Conservation (phyloP, 2,888 invertebrate species). For the Glomeris marginata region DNA sequence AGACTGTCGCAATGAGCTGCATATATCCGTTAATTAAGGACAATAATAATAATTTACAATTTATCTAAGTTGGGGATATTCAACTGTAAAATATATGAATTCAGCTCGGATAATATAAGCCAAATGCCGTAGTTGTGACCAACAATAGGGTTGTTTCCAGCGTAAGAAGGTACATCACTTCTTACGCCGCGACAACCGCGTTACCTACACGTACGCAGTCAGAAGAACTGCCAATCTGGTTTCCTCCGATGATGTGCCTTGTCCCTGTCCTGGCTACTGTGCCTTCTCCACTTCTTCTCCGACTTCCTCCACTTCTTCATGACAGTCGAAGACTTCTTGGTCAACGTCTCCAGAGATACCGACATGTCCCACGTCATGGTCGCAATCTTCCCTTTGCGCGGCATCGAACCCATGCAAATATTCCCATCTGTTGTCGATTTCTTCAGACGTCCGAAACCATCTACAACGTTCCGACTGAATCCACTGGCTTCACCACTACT, state of each 20-base stretch:
- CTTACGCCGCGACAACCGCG: too few relatives aligned
- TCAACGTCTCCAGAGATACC: constrained; percentile 39
- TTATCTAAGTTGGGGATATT: too few relatives aligned
- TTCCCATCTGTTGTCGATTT: constrained; percentile 42
- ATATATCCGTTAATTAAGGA: too few relatives aligned
- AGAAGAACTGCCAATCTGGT: constrained; percentile 12
- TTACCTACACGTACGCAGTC: background rate
- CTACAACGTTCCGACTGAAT: too few relatives aligned
- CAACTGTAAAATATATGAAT: too few relatives aligned
- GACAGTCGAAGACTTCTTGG: constrained; percentile 32
- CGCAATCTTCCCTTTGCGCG: constrained; percentile 41
- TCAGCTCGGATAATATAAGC: too few relatives aligned
- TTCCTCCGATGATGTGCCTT: constrained; percentile 12
- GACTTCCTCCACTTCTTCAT: constrained; percentile 34
- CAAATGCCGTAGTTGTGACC: too few relatives aligned
- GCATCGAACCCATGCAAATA: constrained; percentile 41
- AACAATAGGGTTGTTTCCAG: too few relatives aligned
- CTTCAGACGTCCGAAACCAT: constrained; percentile 22
- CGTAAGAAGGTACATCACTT: too few relatives aligned
- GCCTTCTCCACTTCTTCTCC: constrained; percentile 25
- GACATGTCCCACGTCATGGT: constrained; percentile 35
- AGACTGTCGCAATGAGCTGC: too few relatives aligned
- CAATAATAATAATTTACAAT: too few relatives aligned
- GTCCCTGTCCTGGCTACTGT: constrained; percentile 31
- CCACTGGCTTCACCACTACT: constrained; percentile 39